Evolutionary conservation across 2,888 invertebrate species (phyloP), one percentile per base, ranked within the genome.

Genomic region (Drosophila anceps): DNA sequence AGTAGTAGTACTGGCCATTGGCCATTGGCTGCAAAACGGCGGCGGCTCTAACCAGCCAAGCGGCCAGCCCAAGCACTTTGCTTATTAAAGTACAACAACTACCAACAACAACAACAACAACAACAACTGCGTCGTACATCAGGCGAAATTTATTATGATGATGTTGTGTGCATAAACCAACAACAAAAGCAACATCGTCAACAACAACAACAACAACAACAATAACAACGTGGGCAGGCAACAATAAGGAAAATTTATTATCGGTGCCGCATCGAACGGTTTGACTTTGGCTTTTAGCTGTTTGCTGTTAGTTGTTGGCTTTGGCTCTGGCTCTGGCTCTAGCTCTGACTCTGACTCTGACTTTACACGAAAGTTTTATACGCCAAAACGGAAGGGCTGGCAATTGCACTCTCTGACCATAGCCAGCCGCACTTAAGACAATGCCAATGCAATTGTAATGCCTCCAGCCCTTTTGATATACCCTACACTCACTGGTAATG

Each of bases 21-120:
- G 68, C 82, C 69, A 81, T 31, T 48, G 53, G 31, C 33, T 64
- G 50, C 10, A 65, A 73, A 55, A 43, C 57, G 76, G n/a, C n/a
- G n/a, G n/a, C 41, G 67, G 67, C 79, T 66, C 73, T 59, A 73
- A 50, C 83, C 86, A 86, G 60, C 86, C 72, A 81, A 79, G 83
- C 88, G 84, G 60, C 84, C 84, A 86, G 84, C 89, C 89, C 84
- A 86, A 88, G 88, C 87, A 85, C 87, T 85, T 83, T 84, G 82
- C 89, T 85, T 85, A 88, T 88, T 88, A 82, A 85, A 88, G 87
- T 88, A 86, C 81, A 74, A 55, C 51, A 54, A 65, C 58, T 12
- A 62, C 60, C 39, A 55, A 37, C 75, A 59, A 35, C 70, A 61
- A 39, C 65, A n/a, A n/a, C n/a, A n/a, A n/a, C 39, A 55, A 37